A percentile compares a stretch with the other conserved stretches of the same genome.
phyloP scores from a whole-genome alignment of 2,888 invertebrate genomes.

The Dasypolia templi region DNA sequence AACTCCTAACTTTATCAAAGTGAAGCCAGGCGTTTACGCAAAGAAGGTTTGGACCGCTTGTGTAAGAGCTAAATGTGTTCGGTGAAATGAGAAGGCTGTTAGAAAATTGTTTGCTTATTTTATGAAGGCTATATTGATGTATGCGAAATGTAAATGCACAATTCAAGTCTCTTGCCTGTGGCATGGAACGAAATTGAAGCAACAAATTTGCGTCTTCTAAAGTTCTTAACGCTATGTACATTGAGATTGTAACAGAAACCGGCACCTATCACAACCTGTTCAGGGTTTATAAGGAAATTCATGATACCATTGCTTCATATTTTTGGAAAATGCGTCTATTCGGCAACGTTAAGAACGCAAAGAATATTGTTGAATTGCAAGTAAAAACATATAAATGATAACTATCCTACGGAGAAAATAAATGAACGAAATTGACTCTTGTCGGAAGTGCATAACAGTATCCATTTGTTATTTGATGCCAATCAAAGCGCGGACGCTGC shows the following conservation, averaged over 20 bases:
- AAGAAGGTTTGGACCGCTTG: not conserved
- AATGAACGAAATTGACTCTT: not conserved
- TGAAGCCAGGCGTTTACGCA: not conserved
- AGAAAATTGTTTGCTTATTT: not conserved
- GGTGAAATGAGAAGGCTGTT: not conserved
- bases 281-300: no score
- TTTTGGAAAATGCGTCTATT: no score
- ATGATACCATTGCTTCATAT: no score
- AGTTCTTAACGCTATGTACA: not conserved
- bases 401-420: not conserved
- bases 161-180: not conserved
- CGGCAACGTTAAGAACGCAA: no score
- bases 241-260: not conserved
- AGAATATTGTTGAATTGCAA: no score
- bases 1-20: not conserved
- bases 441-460: constrained; percentile 9
- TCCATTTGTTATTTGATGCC: constrained; percentile 18
- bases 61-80: not conserved
- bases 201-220: no score
- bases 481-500: not conserved
- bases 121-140: not conserved
- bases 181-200: not conserved
- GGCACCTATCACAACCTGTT: no score
- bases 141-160: not conserved
- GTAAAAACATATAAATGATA: no score